phyloP scores from a whole-genome alignment of 2,888 invertebrate species.

The Trilocha varians region DNA sequence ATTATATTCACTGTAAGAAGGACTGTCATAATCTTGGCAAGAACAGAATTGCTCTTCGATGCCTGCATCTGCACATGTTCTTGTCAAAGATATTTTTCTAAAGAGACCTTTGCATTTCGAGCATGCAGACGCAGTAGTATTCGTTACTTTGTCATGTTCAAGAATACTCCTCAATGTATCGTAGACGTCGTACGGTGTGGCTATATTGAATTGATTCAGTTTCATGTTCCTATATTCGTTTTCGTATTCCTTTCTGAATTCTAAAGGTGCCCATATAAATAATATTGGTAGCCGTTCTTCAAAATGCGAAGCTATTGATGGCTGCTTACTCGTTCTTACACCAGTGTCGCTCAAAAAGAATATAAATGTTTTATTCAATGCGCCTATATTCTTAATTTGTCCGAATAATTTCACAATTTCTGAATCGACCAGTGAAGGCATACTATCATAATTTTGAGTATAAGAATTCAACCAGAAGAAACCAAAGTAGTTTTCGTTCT shows the following conservation, averaged over 20 bases:
- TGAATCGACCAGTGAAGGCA: conserved; percentile 76
- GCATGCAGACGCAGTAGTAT: conserved; percentile 71
- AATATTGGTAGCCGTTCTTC: conserved; percentile 84
- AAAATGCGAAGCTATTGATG: conserved; percentile 81
- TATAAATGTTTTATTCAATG: conserved; percentile 77
- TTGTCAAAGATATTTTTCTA: conserved; percentile 61
- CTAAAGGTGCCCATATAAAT: conserved; percentile 78
- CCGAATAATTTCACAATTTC: conserved; percentile 70
- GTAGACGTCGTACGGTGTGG: conserved; percentile 83
- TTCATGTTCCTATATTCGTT: conserved; percentile 71
- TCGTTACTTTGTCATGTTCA: conserved; percentile 40
- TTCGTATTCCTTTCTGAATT: conserved; percentile 69
- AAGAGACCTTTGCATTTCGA: conserved; percentile 77
- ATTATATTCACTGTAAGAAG: conserved; percentile 38
- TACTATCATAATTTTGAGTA: conserved; percentile 78
- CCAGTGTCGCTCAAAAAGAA: conserved; percentile 86
- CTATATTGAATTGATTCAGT: conserved; percentile 76
- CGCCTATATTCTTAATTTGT: conserved; percentile 61
- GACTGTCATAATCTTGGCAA: conserved; percentile 63
- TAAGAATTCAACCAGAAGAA: conserved; percentile 84
- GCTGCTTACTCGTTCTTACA: conserved; percentile 78
- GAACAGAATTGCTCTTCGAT: conserved; percentile 83
- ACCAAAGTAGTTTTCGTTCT: conserved; percentile 76
- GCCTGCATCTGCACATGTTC: conserved; percentile 78
- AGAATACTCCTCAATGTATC: conserved; percentile 78